Evolutionary conservation across 2,797 vertebrate species (phyloP), one percentile per base, ranked within the genome.

Genomic region (Gila robusta): DNA sequence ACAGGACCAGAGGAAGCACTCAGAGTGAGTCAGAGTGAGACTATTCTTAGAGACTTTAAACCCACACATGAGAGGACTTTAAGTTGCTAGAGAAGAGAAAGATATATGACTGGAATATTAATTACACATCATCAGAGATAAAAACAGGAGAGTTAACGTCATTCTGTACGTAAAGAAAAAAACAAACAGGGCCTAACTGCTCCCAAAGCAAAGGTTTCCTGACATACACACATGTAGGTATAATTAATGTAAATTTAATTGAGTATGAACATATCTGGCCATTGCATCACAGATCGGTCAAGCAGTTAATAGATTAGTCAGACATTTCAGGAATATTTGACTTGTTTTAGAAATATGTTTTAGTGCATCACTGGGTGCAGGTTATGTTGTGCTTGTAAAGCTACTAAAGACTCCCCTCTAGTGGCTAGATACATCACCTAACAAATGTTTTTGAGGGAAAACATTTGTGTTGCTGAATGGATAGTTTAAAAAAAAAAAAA

Each of bases 81-180:
- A 47, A 54, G 49, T 66, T 79, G 73, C 59, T 81, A 32, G 67
- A 59, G 74, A 47, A 76, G 62, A 87, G 56, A 81, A 56, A 12
- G 26, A 77, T 39, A 59, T 78, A 78, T 84, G 87, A 82, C 70
- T 89, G 85, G 88, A 91, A 90, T 90, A 87, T 77, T 84, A 87
- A 89, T 91, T 82, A 7, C 49, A 77, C 69, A 64, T 82, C 82
- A 77, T 82, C 82, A 77, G 59, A 87, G 49, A 81, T 67, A 80
- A 71, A 74, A 59, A 88, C 72, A 86, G 69, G 21, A 44, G 56
- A 64, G 62, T 81, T 86, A 21, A 88, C 35, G n/a, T 47, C 77
- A 47, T 49, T 32, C 35, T 54, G 14, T 74, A 26, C 7, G 12
- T 76, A 41, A 7, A 84, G 11, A 41, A 41, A 39, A 28, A 78